These are phyloP conservation scores for Aselliscus stoliczkanus DNA, from an alignment of 2,797 vertebrate species.

Conservation along the genomic window DNA sequence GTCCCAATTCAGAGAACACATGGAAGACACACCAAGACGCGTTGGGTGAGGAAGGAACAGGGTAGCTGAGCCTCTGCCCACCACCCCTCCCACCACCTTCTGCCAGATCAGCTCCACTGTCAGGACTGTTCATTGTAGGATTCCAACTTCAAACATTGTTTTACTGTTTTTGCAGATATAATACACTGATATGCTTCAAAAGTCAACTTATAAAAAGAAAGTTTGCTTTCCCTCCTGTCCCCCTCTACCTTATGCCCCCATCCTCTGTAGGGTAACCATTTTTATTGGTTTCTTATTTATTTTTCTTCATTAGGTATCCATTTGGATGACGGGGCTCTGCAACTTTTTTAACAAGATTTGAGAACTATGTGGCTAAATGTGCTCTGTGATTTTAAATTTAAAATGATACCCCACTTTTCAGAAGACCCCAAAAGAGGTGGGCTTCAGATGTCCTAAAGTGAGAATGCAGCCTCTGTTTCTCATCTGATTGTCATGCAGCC, in stretches of 20 bases:
- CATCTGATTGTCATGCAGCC: accelerated
- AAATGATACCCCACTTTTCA: neutral
- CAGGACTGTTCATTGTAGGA: neutral
- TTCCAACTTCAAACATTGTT: neutral
- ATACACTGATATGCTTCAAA: neutral
- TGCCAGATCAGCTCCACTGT: neutral
- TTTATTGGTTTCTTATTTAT: neutral
- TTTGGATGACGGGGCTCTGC: neutral
- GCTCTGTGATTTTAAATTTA: neutral
- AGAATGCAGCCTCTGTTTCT: neutral
- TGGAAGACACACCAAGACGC: accelerated
- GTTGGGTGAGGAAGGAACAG: accelerated
- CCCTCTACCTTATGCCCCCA: accelerated
- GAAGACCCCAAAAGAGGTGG: neutral
- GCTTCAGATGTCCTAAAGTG: neutral
- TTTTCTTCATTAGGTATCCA: neutral
- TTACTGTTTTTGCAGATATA: neutral
- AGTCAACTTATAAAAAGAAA: neutral
- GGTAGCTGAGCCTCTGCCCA: no score
- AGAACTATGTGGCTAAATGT: neutral
- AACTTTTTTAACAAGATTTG: neutral
- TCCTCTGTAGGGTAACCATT: neutral
- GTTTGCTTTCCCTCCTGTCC: neutral
- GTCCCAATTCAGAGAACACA: neutral
- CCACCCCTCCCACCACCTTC: accelerated